These are phyloP conservation scores for Enoplosus armatus DNA, from an alignment of 2,797 vertebrate species.

Conservation along the genomic window DNA sequence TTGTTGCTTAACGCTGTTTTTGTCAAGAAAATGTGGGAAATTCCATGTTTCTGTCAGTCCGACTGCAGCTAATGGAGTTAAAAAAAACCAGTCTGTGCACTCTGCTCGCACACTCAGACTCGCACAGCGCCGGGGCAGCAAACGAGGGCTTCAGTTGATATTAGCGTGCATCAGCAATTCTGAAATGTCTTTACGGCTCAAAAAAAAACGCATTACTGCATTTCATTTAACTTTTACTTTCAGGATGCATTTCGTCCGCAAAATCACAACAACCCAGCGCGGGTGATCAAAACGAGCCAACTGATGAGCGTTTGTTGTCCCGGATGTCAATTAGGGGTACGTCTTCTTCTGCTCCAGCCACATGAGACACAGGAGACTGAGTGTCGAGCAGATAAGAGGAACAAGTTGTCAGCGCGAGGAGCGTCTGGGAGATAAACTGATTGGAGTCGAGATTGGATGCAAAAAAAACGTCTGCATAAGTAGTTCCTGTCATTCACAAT, in stretches of 20 bases:
- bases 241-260: not conserved
- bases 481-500: constrained; percentile 49
- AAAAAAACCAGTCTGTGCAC: too few species aligned
- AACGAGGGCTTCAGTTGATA: not conserved
- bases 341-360: constrained; percentile 37
- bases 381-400: constrained; percentile 59
- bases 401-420: constrained; percentile 57
- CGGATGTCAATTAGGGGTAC: constrained; percentile 49
- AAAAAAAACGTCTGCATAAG: constrained; percentile 57
- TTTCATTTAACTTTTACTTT: constrained; percentile 21
- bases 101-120: not conserved
- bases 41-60: constrained; percentile 5
- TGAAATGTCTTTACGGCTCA: not conserved
- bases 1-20: constrained; percentile 7
- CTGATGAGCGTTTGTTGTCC: constrained; percentile 42
- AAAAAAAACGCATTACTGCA: not conserved
- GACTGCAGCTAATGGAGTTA: constrained; percentile 43
- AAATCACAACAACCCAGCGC: constrained; percentile 40
- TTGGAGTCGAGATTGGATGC: constrained; percentile 50
- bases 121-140: not conserved
- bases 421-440: constrained; percentile 58
- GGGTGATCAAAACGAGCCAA: constrained; percentile 41
- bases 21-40: constrained; percentile 1
- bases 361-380: constrained; percentile 54
- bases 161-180: not conserved